phyloP scores from a whole-genome alignment of 2,888 invertebrate genomes.

The Polymixis flavicincta region DNA sequence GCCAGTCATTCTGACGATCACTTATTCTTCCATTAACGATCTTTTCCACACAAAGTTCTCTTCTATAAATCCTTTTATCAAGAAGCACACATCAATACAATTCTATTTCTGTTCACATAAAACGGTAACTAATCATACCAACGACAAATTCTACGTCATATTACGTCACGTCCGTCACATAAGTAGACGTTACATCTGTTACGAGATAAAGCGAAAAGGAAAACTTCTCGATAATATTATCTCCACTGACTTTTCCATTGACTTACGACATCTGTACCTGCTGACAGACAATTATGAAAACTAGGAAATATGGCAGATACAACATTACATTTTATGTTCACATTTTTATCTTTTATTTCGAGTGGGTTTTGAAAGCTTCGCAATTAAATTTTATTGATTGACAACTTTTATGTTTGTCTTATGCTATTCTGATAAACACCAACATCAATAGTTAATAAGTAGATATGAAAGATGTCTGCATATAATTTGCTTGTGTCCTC shows the following conservation, averaged over 20 bases:
- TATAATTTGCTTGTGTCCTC: neutral
- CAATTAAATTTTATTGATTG: neutral
- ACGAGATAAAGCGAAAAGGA: neutral
- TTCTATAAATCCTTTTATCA: neutral
- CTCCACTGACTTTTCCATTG: constrained; percentile 8
- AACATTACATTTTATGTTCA: neutral
- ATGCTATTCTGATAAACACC: neutral
- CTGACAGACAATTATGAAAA: constrained; percentile 23
- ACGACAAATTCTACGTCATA: neutral
- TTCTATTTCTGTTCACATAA: neutral
- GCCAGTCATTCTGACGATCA: neutral
- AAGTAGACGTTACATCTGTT: constrained; percentile 10
- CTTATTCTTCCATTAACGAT: too few species aligned
- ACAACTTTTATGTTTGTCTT: neutral
- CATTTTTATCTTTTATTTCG: neutral
- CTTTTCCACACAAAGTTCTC: too few species aligned
- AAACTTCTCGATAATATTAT: constrained; percentile 31
- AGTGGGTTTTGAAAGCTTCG: neutral
- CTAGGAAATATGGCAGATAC: neutral
- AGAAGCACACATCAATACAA: neutral
- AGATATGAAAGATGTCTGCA: too few species aligned
- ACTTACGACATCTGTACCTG: neutral
- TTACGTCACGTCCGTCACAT: constrained; percentile 31
- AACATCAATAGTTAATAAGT: too few species aligned
- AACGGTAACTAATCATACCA: constrained; percentile 14